Evolutionary conservation across 2,113 vertebrate genomes (phyloP).

Genomic region (Pygoscelis adeliae): DNA sequence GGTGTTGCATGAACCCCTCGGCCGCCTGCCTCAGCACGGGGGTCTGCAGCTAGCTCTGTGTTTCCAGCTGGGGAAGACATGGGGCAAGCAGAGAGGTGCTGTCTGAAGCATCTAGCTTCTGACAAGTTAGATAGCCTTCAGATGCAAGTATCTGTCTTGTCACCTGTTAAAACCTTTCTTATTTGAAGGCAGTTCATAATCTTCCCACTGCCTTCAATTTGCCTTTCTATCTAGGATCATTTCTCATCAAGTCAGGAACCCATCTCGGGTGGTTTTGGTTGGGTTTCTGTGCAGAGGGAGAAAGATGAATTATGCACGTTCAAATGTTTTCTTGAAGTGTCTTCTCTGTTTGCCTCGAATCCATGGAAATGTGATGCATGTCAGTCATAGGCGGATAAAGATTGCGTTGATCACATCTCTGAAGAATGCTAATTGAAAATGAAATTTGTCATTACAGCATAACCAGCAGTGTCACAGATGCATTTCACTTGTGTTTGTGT

Average conservation of each 20-base stretch:
- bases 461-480: neutral
- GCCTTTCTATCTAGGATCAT: neutral
- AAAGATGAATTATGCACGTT: neutral
- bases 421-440: constrained; percentile 13
- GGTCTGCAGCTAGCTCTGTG: neutral
- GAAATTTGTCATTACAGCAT: neutral
- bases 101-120: neutral
- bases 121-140: neutral
- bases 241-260: neutral
- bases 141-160: neutral
- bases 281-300: neutral
- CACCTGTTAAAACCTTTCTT: neutral
- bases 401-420: neutral
- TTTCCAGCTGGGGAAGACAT: neutral
- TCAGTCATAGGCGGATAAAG: neutral
- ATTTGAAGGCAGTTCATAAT: neutral
- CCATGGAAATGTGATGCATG: neutral
- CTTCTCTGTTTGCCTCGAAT: constrained; percentile 35
- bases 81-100: neutral
- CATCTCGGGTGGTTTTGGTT: accelerated
- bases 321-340: neutral
- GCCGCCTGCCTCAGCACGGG: neutral
- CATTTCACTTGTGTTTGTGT: neutral
- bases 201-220: neutral
- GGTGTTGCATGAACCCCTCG: accelerated